phyloP scores from a whole-genome alignment of 2,113 vertebrate species.

The Phylloscopus whistleri region DNA sequence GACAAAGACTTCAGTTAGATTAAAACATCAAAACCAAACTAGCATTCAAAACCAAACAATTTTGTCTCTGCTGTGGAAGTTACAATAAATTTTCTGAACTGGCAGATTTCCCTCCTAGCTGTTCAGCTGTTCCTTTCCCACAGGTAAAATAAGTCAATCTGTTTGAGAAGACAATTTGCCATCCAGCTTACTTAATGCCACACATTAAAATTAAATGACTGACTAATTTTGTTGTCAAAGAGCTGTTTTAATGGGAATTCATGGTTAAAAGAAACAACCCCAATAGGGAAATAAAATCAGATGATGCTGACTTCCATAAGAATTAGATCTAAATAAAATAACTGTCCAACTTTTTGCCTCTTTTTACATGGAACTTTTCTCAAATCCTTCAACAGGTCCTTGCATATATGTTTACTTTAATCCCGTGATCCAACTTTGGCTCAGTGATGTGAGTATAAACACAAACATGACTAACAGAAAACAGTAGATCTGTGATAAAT shows the following conservation, averaged over 20 bases:
- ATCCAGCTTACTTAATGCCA: slow-evolving; percentile 41
- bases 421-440: background rate
- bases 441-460: background rate
- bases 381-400: background rate
- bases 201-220: slow-evolving; percentile 43
- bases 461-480: background rate
- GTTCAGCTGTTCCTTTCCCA: slow-evolving; percentile 56
- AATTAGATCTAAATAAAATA: slow-evolving; percentile 2
- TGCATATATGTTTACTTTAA: background rate
- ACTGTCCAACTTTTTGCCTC: background rate
- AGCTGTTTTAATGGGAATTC: background rate
- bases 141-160: slow-evolving; percentile 56
- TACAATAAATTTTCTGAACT: slow-evolving; percentile 45
- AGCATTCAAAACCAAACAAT: slow-evolving; percentile 57
- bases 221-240: slow-evolving; percentile 21
- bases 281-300: background rate
- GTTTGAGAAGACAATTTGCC: slow-evolving; percentile 43
- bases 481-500: background rate
- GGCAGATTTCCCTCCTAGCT: slow-evolving; percentile 53
- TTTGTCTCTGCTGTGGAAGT: background rate
- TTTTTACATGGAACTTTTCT: background rate
- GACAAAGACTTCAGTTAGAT: slow-evolving; percentile 64
- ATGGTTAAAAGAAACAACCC: background rate
- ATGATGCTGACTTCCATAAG: background rate
- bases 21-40: slow-evolving; percentile 59